A percentile compares a stretch with the other conserved stretches of the same genome.
Conservation (phyloP, 2,113 vertebrate genomes). For the Hippocampus barbouri region DNA sequence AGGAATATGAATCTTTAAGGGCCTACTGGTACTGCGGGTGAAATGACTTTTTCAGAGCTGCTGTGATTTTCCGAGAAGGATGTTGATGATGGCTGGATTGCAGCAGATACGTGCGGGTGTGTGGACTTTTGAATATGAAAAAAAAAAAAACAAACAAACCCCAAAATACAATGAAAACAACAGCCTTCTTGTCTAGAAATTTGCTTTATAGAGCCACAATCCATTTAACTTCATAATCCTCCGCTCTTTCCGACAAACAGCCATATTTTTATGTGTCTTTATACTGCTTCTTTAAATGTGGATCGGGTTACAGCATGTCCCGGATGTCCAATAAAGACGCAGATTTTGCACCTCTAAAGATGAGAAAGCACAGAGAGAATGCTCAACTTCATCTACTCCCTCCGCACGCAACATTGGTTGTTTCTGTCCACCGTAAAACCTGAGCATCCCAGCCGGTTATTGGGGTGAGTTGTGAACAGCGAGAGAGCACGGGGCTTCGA, state of each 20-base stretch:
- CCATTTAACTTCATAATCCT: slow-evolving; percentile 38
- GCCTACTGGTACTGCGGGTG: slow-evolving; percentile 67
- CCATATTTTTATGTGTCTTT: slow-evolving; percentile 6
- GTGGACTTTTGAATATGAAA: slow-evolving; percentile 13
- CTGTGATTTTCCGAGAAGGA: slow-evolving; percentile 72
- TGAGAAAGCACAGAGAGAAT: neutral
- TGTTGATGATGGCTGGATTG: slow-evolving; percentile 68
- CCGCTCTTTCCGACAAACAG: neutral
- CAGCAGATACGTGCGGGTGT: slow-evolving; percentile 38
- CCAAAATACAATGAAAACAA: slow-evolving; percentile 4
- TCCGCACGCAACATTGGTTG: neutral
- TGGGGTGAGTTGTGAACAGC: slow-evolving; percentile 19
- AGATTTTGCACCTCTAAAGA: slow-evolving; percentile 1
- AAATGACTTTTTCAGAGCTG: slow-evolving; percentile 67
- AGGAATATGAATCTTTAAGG: slow-evolving; percentile 75
- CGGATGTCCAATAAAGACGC: slow-evolving; percentile 7
- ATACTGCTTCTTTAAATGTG: slow-evolving; percentile 11
- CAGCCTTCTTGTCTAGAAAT: slow-evolving; percentile 27
- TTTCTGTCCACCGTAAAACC: slow-evolving; percentile 11
- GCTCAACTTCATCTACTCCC: neutral
- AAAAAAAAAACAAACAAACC: neutral
- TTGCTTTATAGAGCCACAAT: slow-evolving; percentile 26
- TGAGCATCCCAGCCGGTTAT: slow-evolving; percentile 3
- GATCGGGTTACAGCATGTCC: slow-evolving; percentile 5
- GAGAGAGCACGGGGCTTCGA: slow-evolving; percentile 23